Conservation (phyloP, 2,888 invertebrate genomes). For the Rhogogaster chlorosoma region DNA sequence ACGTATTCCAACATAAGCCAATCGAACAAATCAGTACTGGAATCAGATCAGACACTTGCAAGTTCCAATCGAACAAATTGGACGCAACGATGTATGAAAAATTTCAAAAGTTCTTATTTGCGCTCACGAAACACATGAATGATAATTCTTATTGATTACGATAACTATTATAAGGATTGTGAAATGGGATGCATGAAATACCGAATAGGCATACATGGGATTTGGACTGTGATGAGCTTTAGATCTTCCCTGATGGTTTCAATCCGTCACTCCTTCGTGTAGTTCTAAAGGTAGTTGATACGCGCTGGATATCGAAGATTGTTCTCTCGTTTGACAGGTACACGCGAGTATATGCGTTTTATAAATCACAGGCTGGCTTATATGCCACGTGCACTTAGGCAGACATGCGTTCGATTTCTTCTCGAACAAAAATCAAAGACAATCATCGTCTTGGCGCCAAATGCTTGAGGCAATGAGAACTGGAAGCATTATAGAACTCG, state of each 20-base stretch:
- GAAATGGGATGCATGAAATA: neutral
- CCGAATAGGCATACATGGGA: neutral
- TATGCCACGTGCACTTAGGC: conserved; percentile 41
- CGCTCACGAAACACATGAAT: neutral
- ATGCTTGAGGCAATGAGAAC: conserved; percentile 13
- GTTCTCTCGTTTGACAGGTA: conserved; percentile 49
- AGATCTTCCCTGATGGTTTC: neutral
- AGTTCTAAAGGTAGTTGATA: conserved; percentile 41
- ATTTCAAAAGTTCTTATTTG: neutral
- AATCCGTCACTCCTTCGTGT: conserved; percentile 26
- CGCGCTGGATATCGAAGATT: conserved; percentile 46
- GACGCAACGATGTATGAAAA: neutral
- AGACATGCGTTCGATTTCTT: conserved; percentile 35
- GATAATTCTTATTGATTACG: neutral
- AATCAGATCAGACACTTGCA: neutral
- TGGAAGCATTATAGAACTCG: neutral
- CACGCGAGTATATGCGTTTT: conserved; percentile 45
- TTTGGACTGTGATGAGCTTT: neutral
- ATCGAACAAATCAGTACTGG: neutral
- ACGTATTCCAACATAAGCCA: neutral
- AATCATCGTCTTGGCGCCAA: conserved; percentile 41
- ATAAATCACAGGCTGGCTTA: conserved; percentile 44
- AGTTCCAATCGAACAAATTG: neutral
- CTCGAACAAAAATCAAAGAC: conserved; percentile 29
- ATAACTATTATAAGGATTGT: neutral